Base-by-base conservation (phyloP, 2,888 invertebrate species). In the Nephrotoma flavescens region DNA sequence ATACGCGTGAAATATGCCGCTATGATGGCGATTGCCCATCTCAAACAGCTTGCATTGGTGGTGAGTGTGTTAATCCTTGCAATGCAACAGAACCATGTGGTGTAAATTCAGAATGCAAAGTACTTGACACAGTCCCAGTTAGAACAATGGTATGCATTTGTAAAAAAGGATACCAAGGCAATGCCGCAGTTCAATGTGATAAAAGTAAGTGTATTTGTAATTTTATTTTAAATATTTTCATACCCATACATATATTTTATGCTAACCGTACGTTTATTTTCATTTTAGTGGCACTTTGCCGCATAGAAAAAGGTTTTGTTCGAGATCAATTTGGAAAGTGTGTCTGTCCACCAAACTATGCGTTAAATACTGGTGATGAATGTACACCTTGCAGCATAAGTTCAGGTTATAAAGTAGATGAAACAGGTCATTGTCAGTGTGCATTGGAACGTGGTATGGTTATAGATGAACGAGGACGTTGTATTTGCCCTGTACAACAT, bases 131-230 rank as follows among this genome's bases (percentile, higher is more conserved):
- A 0, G 92, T 94, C 86, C 97, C 97, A 9, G 95, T 97, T 0
- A 94, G 96, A 90, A 97, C 97, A 7, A 96, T 97, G 96, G 94
- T 96, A 88, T 98, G 97, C 90, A 96, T 96, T 91, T 98, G 98
- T 90, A 90, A 95, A 84, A 95, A 96, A 47, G 97, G 97, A 87
- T 97, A 95, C 90, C 95, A 95, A 91, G 98, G 97, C 90, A 96
- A 97, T 90, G 97, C 97, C 31, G 95, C 96, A 7, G 93, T 95
- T 9, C 95, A 95, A 90, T 98, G 97, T 90, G 95, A 96, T 89
- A 95, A 94, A 93, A 93, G 97, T 95, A 93, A 94, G 94, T 93
- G 87, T 4, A 1, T 41, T 85, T 44, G n/a, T n/a, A 41, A 31
- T 31, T 2, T 31, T 86, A 85, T 86, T 31, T 31, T 83, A 41